These are phyloP conservation scores for Galaxias olidus DNA, from an alignment of 2,797 vertebrate species.

Conservation along the genomic window DNA sequence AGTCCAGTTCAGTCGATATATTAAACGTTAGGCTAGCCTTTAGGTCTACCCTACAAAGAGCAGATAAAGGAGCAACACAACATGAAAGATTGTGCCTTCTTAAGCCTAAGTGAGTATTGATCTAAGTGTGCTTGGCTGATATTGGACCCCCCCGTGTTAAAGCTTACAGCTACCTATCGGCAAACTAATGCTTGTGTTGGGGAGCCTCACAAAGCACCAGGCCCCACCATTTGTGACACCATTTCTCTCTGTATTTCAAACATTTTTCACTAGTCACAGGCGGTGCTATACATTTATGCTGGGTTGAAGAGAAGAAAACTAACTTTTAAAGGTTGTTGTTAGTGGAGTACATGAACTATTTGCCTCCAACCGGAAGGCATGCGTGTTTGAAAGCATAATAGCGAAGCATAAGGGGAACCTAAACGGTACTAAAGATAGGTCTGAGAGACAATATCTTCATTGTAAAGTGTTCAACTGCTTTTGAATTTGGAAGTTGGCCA, in stretches of 20 bases:
- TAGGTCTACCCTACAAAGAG: slow-evolving; percentile 44
- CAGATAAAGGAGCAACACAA: slow-evolving; percentile 62
- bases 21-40: slow-evolving; percentile 40
- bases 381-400: slow-evolving; percentile 3
- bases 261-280: neutral
- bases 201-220: slow-evolving; percentile 17
- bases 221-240: neutral
- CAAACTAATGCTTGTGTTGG: slow-evolving; percentile 32
- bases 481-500: neutral
- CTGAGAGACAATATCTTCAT: slow-evolving; percentile 1
- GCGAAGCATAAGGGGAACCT: neutral
- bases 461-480: neutral
- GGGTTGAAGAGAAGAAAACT: too few relatives aligned
- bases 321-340: too few relatives aligned
- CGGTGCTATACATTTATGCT: too few relatives aligned
- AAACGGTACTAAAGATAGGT: slow-evolving; percentile 1
- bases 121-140: slow-evolving; percentile 55
- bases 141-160: slow-evolving; percentile 61
- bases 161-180: slow-evolving; percentile 45
- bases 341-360: too few relatives aligned
- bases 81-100: slow-evolving; percentile 59
- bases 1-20: slow-evolving; percentile 44
- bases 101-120: slow-evolving; percentile 74
- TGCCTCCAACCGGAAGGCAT: too few relatives aligned
- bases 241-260: neutral